A percentile compares a stretch with the other conserved stretches of the same genome.
These are phyloP conservation scores for Rhynchonycteris naso DNA, from an alignment of 2,797 vertebrate species.

Conservation along the genomic window DNA sequence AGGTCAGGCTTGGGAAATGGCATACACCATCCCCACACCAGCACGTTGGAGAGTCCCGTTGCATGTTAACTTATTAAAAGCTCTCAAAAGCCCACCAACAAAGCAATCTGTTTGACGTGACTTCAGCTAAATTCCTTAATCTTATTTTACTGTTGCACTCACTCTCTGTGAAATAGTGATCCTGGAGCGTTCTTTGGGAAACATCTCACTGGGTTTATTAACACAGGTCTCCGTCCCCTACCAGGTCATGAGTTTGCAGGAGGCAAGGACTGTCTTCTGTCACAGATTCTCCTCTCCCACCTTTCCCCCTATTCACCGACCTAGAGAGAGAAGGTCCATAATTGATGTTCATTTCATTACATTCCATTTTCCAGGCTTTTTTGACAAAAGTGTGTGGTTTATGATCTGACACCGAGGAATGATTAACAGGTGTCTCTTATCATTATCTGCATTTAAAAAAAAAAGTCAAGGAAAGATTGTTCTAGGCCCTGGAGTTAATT, in stretches of 20 bases:
- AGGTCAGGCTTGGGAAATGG: background rate
- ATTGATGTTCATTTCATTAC: background rate
- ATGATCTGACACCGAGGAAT: background rate
- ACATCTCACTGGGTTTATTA: background rate
- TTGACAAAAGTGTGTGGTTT: background rate
- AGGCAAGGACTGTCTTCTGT: background rate
- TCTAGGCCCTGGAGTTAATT: background rate
- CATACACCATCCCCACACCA: background rate
- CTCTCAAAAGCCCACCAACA: background rate
- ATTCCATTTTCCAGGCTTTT: background rate
- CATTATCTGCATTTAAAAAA: background rate
- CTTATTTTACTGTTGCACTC: background rate
- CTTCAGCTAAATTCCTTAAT: background rate
- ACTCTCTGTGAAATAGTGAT: background rate
- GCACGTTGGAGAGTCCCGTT: accelerated
- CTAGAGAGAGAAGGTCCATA: background rate
- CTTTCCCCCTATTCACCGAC: background rate
- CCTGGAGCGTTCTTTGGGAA: background rate
- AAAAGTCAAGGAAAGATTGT: background rate
- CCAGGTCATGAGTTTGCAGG: background rate
- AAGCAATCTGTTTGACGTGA: background rate
- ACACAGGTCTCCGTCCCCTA: background rate
- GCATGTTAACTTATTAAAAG: background rate
- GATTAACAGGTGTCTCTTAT: background rate
- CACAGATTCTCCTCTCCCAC: background rate